Evolutionary conservation across 1,140 invertebrate species (phyloP).

Genomic region (Homarus americanus): DNA sequence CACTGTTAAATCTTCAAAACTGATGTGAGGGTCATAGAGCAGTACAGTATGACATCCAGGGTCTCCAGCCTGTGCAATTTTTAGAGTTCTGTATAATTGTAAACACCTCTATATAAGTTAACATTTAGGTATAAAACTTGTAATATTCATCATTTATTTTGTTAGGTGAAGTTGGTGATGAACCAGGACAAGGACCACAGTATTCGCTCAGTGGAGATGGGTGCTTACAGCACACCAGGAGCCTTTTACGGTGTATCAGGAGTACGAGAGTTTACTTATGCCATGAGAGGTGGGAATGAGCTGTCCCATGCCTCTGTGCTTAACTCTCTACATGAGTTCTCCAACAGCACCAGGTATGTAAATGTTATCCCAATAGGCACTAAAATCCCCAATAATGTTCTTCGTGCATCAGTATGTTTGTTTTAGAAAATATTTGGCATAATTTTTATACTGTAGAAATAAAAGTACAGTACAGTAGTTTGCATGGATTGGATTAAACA

Average conservation of each 20-base stretch:
- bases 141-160: neutral
- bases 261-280: constrained; percentile 76
- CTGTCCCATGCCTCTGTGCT: constrained; percentile 77
- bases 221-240: constrained; percentile 77
- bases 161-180: constrained; percentile 76
- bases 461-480: too few species aligned
- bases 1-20: too few species aligned
- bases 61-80: too few species aligned
- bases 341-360: constrained; percentile 74
- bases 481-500: too few species aligned
- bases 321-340: constrained; percentile 77
- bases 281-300: constrained; percentile 79
- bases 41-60: too few species aligned
- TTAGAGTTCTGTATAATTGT: too few species aligned
- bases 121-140: neutral
- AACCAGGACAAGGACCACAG: constrained; percentile 79
- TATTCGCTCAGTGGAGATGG: constrained; percentile 78
- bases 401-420: too few species aligned
- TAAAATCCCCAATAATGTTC: too few species aligned
- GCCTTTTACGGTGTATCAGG: constrained; percentile 78
- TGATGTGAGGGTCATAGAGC: too few species aligned
- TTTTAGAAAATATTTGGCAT: too few species aligned
- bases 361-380: neutral
- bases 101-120: too few species aligned
- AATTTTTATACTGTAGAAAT: too few species aligned